These are phyloP conservation scores for Ashinkailepas kermadecensis DNA, from an alignment of 2,888 invertebrate species.

Conservation along the genomic window DNA sequence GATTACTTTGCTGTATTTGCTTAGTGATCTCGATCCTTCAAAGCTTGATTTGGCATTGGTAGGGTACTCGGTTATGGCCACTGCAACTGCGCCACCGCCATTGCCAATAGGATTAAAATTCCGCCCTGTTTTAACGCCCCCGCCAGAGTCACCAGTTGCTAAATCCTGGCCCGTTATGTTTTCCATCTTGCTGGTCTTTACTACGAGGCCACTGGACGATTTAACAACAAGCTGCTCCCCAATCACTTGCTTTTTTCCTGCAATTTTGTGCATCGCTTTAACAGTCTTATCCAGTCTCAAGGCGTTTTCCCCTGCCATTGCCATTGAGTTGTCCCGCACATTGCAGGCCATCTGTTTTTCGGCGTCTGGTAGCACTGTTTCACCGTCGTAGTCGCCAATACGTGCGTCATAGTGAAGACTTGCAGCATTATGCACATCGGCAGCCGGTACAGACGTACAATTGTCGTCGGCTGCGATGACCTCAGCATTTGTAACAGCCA, in stretches of 20 bases:
- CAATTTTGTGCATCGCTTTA: neutral
- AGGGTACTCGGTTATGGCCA: conserved; percentile 10
- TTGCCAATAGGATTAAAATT: conserved; percentile 25
- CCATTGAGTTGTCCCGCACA: conserved; percentile 6
- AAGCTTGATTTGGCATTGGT: conserved; percentile 13
- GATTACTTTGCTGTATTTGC: neutral
- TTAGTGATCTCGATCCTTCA: neutral
- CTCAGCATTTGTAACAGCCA: neutral
- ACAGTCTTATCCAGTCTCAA: neutral
- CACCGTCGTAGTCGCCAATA: conserved; percentile 24
- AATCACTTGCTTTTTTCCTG: conserved; percentile 14
- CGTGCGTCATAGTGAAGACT: conserved; percentile 18
- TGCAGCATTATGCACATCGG: conserved; percentile 22
- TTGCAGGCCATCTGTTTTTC: conserved; percentile 26
- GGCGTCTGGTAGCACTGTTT: neutral
- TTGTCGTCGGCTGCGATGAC: neutral
- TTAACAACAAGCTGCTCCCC: conserved; percentile 15
- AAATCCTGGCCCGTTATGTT: neutral
- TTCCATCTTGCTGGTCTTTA: conserved; percentile 23
- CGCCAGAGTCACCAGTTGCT: neutral
- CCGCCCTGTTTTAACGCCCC: neutral
- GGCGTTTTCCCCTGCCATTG: neutral
- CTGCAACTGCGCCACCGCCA: conserved; percentile 1
- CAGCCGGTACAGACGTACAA: conserved; percentile 19
- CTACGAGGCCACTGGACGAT: neutral